Evolutionary conservation across 2,113 vertebrate genomes (phyloP), one percentile per base, ranked within the genome.

Genomic region (Macaca mulatta): DNA sequence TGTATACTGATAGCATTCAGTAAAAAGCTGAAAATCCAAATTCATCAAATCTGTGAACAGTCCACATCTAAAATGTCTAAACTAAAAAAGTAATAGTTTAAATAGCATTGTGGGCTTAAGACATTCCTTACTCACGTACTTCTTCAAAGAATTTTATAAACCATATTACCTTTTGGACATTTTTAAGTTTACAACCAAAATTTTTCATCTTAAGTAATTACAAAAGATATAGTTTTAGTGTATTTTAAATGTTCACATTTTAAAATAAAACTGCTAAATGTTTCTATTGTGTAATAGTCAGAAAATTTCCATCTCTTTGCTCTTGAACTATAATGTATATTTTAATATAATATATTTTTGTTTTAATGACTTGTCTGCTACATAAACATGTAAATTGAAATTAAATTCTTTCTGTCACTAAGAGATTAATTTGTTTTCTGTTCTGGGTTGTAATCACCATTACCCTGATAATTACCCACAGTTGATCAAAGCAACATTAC

Each of bases 71-170:
- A 93, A 72, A 84, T 22, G 11, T 70, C 32, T 64, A 75, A 69
- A 4, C 35, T 64, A 48, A 48, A 89, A 72, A 75, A 94, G n/a
- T 69, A 55, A 9, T 77, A 5, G 6, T 94, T 93, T 95, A 32
- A 16, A 38, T 81, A 43, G 14, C 45, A 61, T 35, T 87, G 13
- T 50, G 16, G 32, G 74, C 75, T 48, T 93, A 25, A 64, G 35
- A 50, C 25, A 14, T 55, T 43, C 82, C 80, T 89, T 75, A 17
- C 3, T 96, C 9, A 43, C 43, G 1, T 86, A 50, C 38, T 35
- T n/a, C 69, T 96, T 90, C 50, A 93, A 79, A 83, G 20, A 95
- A 75, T 78, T 90, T 93, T 96, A 55, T 59, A 87, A 93, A 64
- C 72, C 72, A 0, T 57, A 87, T 77, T 77, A 86, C 20, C 50